Evolutionary conservation across 1,140 invertebrate species (phyloP).

Genomic region (Cydia fagiglandana): DNA sequence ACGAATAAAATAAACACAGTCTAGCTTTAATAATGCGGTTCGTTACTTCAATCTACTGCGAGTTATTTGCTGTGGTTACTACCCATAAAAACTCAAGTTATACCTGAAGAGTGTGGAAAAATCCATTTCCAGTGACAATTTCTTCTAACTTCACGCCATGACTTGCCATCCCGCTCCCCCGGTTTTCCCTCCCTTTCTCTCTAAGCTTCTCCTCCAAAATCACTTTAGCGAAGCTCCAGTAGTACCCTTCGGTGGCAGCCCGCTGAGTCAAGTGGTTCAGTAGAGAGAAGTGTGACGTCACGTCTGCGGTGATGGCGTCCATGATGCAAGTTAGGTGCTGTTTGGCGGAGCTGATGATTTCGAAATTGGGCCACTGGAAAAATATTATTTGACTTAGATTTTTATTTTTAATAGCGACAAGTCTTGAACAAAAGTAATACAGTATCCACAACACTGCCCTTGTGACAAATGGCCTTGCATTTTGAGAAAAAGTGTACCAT

Average conservation of each 20-base stretch:
- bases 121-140: conserved; percentile 47
- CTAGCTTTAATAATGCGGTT: too few relatives aligned
- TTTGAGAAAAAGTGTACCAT: too few relatives aligned
- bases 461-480: too few relatives aligned
- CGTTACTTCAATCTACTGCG: too few relatives aligned
- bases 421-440: too few relatives aligned
- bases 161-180: not conserved
- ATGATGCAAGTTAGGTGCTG: conserved; percentile 41
- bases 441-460: too few relatives aligned
- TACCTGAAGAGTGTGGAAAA: conserved; percentile 57
- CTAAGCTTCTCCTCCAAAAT: not conserved
- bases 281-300: conserved; percentile 24
- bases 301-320: conserved; percentile 38
- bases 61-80: too few relatives aligned
- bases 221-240: conserved; percentile 52
- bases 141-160: conserved; percentile 36
- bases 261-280: conserved; percentile 1
- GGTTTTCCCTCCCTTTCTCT: not conserved
- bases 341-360: conserved; percentile 43
- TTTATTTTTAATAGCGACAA: too few relatives aligned
- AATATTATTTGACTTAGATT: too few relatives aligned
- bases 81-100: not conserved
- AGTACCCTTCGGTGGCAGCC: conserved; percentile 47
- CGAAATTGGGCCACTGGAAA: conserved; percentile 54
- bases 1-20: too few relatives aligned